Conservation (phyloP, 2,113 vertebrate genomes). For the Megaceryle maxima region DNA sequence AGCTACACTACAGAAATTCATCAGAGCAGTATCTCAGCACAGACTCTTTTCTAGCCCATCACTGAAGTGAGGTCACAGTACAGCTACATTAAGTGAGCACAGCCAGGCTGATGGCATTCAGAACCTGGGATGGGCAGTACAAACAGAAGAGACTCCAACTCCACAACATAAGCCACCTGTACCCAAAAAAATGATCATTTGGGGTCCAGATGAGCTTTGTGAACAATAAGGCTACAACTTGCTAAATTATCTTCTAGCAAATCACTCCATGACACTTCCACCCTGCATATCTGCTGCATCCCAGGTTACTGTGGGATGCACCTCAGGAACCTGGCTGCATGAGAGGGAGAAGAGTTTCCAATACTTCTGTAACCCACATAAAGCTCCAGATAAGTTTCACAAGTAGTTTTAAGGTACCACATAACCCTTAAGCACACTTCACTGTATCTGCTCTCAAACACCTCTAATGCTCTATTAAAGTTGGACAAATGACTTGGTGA, state of each 20-base stretch:
- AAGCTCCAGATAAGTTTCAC: background rate
- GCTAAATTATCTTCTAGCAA: background rate
- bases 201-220: background rate
- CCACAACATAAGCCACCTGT: background rate
- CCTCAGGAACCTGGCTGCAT: background rate
- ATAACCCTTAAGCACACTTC: background rate
- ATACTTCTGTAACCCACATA: background rate
- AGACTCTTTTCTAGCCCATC: background rate
- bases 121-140: background rate
- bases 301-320: background rate
- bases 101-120: background rate
- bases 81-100: background rate
- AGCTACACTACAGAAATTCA: background rate
- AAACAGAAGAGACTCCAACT: background rate
- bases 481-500: background rate
- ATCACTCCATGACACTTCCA: too few species aligned
- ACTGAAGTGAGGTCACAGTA: background rate
- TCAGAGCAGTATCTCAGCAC: background rate
- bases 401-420: background rate
- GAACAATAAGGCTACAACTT: background rate
- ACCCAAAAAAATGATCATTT: background rate
- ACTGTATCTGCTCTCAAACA: background rate
- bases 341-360: background rate
- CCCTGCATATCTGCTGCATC: rapidly evolving
- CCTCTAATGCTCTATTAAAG: background rate